phyloP scores from a whole-genome alignment of 2,797 vertebrate genomes.

The Karalla daura region DNA sequence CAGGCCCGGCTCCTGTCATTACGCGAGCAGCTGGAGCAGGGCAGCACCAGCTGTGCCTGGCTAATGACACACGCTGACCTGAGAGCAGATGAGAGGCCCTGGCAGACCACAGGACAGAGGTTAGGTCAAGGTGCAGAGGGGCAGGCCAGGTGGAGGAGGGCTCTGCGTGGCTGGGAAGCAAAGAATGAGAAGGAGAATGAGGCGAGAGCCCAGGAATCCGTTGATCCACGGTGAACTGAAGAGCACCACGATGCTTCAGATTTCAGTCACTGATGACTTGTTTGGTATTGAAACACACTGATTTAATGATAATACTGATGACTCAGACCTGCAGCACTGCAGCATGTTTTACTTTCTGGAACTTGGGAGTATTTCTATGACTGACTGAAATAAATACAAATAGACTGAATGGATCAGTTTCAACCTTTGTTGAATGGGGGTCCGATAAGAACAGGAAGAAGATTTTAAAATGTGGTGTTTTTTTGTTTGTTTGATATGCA shows the following conservation, averaged over 20 bases:
- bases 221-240: background rate
- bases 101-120: slow-evolving; percentile 8
- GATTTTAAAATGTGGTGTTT: no score
- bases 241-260: no score
- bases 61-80: slow-evolving; percentile 56
- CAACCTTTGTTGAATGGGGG: no score
- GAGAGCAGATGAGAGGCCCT: slow-evolving; percentile 31
- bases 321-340: no score
- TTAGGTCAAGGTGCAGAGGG: background rate
- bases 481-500: no score
- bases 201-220: background rate
- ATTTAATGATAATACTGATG: no score
- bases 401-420: no score
- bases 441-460: no score
- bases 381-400: no score
- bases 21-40: slow-evolving; percentile 50
- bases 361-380: background rate
- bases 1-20: slow-evolving; percentile 66
- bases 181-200: background rate
- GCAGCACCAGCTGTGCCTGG: slow-evolving; percentile 35
- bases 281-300: background rate
- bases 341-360: background rate
- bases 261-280: no score
- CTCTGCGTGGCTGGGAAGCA: background rate
- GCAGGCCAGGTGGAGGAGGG: slow-evolving; percentile 9